phyloP scores from a whole-genome alignment of 2,888 invertebrate species.

The Caenorhabditis auriculariae region DNA sequence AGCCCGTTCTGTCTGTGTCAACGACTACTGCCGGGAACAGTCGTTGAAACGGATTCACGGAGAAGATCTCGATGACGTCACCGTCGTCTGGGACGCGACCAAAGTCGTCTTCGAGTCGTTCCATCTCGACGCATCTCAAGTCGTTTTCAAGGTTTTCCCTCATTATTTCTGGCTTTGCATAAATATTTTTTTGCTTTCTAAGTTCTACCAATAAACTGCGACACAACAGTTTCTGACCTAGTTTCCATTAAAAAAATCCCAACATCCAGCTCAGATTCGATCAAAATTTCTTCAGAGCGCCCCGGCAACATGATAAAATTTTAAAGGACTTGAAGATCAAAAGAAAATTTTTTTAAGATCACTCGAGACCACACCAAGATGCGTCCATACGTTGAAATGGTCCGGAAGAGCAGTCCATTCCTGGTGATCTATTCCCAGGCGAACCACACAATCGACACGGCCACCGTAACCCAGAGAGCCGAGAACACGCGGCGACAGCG shows the following conservation, averaged over 20 bases:
- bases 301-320: neutral
- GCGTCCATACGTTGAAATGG: conserved; percentile 39
- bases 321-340: neutral
- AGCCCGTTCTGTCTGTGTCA: conserved; percentile 32
- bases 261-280: neutral
- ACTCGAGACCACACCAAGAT: conserved; percentile 31
- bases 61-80: conserved; percentile 11
- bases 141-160: conserved; percentile 15
- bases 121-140: conserved; percentile 31
- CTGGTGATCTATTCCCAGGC: conserved; percentile 35
- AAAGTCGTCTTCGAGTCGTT: conserved; percentile 34
- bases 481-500: conserved; percentile 28
- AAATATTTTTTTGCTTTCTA: neutral
- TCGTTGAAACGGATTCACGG: conserved; percentile 14
- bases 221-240: too few relatives aligned
- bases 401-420: conserved; percentile 36
- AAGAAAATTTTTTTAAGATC: conserved; percentile 15
- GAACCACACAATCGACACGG: conserved; percentile 34
- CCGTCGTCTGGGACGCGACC: conserved; percentile 40
- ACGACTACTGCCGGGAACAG: conserved; percentile 33
- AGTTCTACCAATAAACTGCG: too few relatives aligned
- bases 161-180: neutral
- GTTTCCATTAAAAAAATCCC: neutral
- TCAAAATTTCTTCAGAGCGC: too few relatives aligned
- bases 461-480: conserved; percentile 18